Percentiles rank a stretch among this genome's conserved stretches.
These are phyloP conservation scores for Myodes glareolus DNA, from an alignment of 2,113 vertebrate genomes.

Conservation along the genomic window DNA sequence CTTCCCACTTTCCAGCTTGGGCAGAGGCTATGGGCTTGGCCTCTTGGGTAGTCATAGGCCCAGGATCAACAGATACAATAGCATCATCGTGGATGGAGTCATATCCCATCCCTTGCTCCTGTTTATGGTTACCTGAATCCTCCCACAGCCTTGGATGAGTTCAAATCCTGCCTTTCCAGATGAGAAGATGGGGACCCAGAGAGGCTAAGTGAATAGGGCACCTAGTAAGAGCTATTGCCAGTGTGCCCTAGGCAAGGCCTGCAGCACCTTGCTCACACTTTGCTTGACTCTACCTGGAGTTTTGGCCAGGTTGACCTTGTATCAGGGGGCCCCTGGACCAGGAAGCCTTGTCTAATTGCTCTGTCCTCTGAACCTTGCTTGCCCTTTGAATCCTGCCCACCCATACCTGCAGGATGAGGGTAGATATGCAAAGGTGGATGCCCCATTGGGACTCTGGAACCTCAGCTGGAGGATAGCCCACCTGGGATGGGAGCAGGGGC, in stretches of 20 bases:
- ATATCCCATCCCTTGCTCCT: not conserved
- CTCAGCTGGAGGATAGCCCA: not conserved
- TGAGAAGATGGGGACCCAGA: not conserved
- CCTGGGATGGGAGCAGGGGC: not conserved
- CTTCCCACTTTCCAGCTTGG: not conserved
- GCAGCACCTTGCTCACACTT: not conserved
- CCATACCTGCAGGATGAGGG: not conserved
- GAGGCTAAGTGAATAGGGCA: not conserved
- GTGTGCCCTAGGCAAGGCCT: not conserved
- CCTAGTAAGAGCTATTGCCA: not conserved
- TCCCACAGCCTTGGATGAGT: not conserved
- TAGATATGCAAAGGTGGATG: not conserved
- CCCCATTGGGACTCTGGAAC: not conserved
- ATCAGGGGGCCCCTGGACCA: not conserved
- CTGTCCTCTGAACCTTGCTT: not conserved
- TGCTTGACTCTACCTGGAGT: not conserved
- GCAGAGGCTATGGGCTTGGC: not conserved
- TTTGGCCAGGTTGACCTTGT: not conserved
- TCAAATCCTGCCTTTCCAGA: not conserved
- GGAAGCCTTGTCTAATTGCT: not conserved
- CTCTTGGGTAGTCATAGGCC: not conserved
- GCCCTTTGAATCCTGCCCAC: not conserved
- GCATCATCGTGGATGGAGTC: not conserved
- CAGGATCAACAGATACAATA: not conserved
- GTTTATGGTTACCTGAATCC: not conserved